These are phyloP conservation scores for Brachionus koreanus DNA, from an alignment of 1,140 invertebrate genomes.

Conservation along the genomic window DNA sequence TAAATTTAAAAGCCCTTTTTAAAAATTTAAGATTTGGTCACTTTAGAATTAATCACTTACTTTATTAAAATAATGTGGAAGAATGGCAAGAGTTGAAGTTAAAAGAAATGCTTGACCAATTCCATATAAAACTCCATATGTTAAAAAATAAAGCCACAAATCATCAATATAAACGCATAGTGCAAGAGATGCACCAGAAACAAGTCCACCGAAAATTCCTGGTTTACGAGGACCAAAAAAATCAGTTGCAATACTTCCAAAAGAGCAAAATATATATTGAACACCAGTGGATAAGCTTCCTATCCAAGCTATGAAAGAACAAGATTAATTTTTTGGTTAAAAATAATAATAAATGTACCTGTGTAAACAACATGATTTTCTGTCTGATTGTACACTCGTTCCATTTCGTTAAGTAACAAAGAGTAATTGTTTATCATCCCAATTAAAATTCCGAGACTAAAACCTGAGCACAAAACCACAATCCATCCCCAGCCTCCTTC, in stretches of 20 bases:
- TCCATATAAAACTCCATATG: conserved; percentile 16
- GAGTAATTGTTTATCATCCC: conserved; percentile 39
- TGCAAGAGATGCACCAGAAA: neutral
- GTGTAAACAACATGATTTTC: conserved; percentile 40
- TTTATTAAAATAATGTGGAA: conserved; percentile 42
- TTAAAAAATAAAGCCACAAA: conserved; percentile 9
- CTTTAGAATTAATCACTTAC: neutral
- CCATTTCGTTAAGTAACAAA: conserved; percentile 23
- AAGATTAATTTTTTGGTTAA: neutral
- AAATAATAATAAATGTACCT: neutral
- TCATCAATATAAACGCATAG: neutral
- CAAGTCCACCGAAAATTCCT: neutral
- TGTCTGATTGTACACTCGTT: conserved; percentile 9
- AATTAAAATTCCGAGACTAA: conserved; percentile 18
- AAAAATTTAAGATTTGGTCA: neutral
- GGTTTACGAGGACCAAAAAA: conserved; percentile 23
- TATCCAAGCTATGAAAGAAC: conserved; percentile 18
- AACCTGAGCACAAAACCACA: conserved; percentile 13
- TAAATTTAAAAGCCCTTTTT: neutral
- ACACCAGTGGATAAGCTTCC: conserved; percentile 20
- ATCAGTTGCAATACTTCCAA: conserved; percentile 25
- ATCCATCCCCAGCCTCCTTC: conserved; percentile 38
- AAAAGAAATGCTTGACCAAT: conserved; percentile 12
- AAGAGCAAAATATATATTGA: conserved; percentile 28
- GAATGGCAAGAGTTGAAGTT: conserved; percentile 11